Conservation (phyloP, 2,797 vertebrate species). For the Gobio occitaniae region DNA sequence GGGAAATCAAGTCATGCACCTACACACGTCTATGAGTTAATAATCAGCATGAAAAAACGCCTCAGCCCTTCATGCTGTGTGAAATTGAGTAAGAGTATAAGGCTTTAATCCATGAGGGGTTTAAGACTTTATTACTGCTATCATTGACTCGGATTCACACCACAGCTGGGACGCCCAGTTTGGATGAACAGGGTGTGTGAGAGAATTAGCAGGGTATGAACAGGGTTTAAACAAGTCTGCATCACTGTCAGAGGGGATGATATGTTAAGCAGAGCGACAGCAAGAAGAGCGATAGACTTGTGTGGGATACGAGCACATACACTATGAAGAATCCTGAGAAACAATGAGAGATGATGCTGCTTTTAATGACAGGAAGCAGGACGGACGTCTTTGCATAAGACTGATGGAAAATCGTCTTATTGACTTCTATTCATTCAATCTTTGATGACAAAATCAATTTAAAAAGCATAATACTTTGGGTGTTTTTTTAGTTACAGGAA, state of each 20-base stretch:
- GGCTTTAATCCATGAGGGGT: conserved; percentile 35
- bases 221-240: conserved; percentile 17
- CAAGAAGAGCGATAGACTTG: not conserved
- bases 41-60: conserved; percentile 16
- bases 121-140: conserved; percentile 26
- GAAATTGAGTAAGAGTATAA: conserved; percentile 16
- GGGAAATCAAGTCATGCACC: conserved; percentile 25
- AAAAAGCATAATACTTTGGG: not conserved
- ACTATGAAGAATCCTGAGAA: not conserved
- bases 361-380: conserved; percentile 13
- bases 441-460: not conserved
- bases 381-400: not conserved
- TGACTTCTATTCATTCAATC: not conserved
- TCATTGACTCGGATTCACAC: conserved; percentile 32
- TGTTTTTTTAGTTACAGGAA: too few relatives aligned
- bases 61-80: conserved; percentile 34
- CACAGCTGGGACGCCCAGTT: conserved; percentile 7
- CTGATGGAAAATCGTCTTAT: not conserved
- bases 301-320: conserved; percentile 2
- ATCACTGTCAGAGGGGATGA: conserved; percentile 13
- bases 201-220: conserved; percentile 32
- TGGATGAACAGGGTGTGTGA: conserved; percentile 1
- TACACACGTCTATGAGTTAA: conserved; percentile 3
- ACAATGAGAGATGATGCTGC: not conserved
- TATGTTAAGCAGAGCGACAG: not conserved